Conservation (phyloP, 2,113 vertebrate genomes). For the Chlorocebus sabaeus region DNA sequence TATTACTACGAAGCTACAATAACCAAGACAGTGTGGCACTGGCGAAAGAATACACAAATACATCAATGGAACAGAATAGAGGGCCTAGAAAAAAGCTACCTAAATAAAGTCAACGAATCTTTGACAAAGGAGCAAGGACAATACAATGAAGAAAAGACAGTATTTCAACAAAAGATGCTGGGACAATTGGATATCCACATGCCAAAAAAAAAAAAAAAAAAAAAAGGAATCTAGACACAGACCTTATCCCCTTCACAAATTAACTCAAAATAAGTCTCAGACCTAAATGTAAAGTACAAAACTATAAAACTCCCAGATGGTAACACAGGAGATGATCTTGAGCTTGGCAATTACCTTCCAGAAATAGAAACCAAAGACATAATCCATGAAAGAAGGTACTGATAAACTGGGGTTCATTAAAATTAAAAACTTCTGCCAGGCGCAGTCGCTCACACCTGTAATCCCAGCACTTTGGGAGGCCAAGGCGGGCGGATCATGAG, state of each 20-base stretch:
- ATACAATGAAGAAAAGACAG: neutral
- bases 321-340: neutral
- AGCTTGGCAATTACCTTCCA: neutral
- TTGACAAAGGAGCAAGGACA: neutral
- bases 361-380: neutral
- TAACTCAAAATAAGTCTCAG: neutral
- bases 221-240: neutral
- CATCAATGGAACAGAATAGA: neutral
- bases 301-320: neutral
- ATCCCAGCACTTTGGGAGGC: too few species aligned
- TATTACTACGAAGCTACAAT: neutral
- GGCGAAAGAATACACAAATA: neutral
- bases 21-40: neutral
- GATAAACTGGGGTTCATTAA: neutral
- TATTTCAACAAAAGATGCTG: neutral
- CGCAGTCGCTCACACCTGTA: too few species aligned
- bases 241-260: neutral
- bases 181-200: neutral
- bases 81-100: neutral
- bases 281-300: neutral
- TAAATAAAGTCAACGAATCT: neutral
- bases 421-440: neutral
- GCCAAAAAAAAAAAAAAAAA: neutral
- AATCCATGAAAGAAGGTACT: neutral
- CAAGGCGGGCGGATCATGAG: too few species aligned